These are phyloP conservation scores for Sylvilagus floridanus DNA, from an alignment of 2,797 vertebrate genomes.

Conservation along the genomic window DNA sequence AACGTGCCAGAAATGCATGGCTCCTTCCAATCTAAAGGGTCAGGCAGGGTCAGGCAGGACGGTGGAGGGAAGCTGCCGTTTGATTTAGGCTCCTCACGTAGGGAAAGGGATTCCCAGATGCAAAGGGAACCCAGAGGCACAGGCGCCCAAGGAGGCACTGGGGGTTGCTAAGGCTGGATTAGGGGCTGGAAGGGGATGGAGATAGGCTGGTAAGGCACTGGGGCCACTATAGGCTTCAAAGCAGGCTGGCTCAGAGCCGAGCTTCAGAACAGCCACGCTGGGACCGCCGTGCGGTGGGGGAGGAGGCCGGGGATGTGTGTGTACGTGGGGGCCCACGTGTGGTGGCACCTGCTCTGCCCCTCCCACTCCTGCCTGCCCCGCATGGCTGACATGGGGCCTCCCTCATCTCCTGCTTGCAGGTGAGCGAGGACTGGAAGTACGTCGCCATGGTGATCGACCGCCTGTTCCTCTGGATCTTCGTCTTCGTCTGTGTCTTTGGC, in stretches of 20 bases:
- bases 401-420: conserved; percentile 86
- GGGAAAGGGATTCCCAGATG: background rate
- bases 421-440: conserved; percentile 99
- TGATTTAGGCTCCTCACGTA: conserved; percentile 17
- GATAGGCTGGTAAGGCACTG: background rate
- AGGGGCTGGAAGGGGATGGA: background rate
- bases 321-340: no score
- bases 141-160: background rate
- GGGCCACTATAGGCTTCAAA: background rate
- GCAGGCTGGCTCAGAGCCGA: background rate
- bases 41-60: background rate
- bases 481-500: conserved; percentile 97
- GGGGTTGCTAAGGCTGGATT: background rate
- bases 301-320: no score
- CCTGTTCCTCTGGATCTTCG: conserved; percentile 98
- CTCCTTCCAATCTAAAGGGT: background rate
- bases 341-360: no score
- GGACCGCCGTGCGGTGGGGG: background rate
- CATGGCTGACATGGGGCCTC: background rate
- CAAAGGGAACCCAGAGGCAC: background rate
- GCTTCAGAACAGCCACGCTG: background rate
- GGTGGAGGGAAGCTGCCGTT: background rate
- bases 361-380: background rate
- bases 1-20: no score
- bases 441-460: conserved; percentile 99